Conservation (phyloP, 2,113 vertebrate genomes). For the Sus scrofa region DNA sequence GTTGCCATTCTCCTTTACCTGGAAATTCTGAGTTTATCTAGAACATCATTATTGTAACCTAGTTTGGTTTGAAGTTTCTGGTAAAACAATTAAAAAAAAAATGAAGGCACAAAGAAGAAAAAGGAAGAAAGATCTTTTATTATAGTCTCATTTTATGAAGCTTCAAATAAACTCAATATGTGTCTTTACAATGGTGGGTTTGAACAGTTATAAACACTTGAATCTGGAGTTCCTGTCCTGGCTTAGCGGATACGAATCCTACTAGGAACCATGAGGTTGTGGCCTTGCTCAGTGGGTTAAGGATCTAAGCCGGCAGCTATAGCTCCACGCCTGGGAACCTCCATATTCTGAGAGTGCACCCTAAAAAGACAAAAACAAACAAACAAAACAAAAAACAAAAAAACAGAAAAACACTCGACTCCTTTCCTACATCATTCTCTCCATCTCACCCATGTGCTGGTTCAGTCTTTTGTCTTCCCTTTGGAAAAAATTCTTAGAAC, state of each 20-base stretch:
- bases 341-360: no score
- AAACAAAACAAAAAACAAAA: no score
- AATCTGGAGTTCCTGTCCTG: no score
- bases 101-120: background rate
- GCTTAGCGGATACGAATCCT: no score
- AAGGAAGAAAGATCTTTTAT: background rate
- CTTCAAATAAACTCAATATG: background rate
- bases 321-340: no score
- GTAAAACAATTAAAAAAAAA: background rate
- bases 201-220: background rate
- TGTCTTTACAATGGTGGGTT: background rate
- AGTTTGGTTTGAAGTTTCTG: background rate
- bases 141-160: background rate
- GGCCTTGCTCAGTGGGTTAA: no score
- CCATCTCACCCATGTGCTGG: no score
- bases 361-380: no score
- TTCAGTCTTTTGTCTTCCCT: background rate
- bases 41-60: background rate
- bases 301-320: no score
- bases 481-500: background rate
- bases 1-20: background rate
- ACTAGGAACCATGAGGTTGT: no score
- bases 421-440: background rate
- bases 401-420: no score
- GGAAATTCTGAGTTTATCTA: background rate